phyloP scores from a whole-genome alignment of 2,888 invertebrate species.

The Chymomyza amoena region DNA sequence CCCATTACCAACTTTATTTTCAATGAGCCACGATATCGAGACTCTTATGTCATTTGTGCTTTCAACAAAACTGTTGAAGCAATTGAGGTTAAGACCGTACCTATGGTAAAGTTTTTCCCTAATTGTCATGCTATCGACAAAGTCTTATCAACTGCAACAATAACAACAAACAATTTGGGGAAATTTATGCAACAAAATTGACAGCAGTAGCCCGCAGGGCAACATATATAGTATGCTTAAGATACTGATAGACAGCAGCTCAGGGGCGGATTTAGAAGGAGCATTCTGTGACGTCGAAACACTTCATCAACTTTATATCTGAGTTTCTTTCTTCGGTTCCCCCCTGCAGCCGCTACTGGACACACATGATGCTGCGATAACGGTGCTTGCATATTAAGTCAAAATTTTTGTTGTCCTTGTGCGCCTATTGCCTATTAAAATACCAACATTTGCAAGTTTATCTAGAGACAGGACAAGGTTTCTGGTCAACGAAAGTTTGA shows the following conservation, averaged over 20 bases:
- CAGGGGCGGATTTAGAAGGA: neutral
- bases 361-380: slow-evolving; percentile 41
- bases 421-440: slow-evolving; percentile 57
- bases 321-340: neutral
- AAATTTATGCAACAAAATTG: slow-evolving; percentile 62
- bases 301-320: too few species aligned
- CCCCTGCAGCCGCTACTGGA: slow-evolving; percentile 13
- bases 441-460: slow-evolving; percentile 74
- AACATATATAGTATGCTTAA: neutral
- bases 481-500: slow-evolving; percentile 10
- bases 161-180: slow-evolving; percentile 56
- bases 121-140: slow-evolving; percentile 68
- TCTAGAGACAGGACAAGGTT: slow-evolving; percentile 36
- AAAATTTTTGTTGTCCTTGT: slow-evolving; percentile 48
- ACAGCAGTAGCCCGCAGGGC: slow-evolving; percentile 30
- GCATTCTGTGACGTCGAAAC: too few species aligned
- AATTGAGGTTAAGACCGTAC: slow-evolving; percentile 47
- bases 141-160: slow-evolving; percentile 51
- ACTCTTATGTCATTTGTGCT: slow-evolving; percentile 49
- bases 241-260: neutral
- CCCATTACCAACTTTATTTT: neutral
- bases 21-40: slow-evolving; percentile 19
- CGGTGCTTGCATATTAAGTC: slow-evolving; percentile 55
- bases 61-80: slow-evolving; percentile 60
- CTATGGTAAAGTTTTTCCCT: slow-evolving; percentile 60